phyloP scores from a whole-genome alignment of 1,140 invertebrate species.

The Ericerus pela region DNA sequence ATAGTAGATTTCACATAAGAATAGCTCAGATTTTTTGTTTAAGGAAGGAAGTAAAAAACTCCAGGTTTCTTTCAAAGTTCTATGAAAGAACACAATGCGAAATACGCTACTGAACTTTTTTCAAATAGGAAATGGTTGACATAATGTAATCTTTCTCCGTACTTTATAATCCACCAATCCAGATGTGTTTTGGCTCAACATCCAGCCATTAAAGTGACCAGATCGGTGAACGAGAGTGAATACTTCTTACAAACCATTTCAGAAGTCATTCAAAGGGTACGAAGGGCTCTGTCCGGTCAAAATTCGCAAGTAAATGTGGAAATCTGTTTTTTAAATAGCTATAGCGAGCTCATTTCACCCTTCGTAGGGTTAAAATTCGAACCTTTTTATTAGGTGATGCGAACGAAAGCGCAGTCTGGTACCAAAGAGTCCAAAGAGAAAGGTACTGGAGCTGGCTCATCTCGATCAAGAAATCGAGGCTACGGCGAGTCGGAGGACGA shows the following conservation, averaged over 20 bases:
- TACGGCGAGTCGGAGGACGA: background rate
- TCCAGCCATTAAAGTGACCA: constrained; percentile 51
- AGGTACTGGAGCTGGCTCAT: background rate
- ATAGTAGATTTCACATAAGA: too few species aligned
- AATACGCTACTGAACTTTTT: too few species aligned
- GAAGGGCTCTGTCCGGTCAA: constrained; percentile 21
- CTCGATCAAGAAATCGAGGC: background rate
- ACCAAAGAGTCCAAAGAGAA: background rate
- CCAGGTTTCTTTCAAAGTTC: too few species aligned
- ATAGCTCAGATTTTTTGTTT: too few species aligned
- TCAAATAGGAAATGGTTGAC: too few species aligned
- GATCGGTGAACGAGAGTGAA: constrained; percentile 16
- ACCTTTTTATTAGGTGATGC: background rate
- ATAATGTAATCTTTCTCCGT: too few species aligned
- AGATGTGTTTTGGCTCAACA: constrained; percentile 66
- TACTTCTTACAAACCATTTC: background rate
- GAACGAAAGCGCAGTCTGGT: background rate
- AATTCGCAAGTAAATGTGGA: constrained; percentile 20
- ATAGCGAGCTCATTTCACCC: background rate
- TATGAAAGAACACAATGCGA: too few species aligned
- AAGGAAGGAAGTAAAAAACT: too few species aligned
- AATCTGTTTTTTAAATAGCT: constrained; percentile 1
- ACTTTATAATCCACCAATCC: too few species aligned
- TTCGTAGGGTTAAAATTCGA: background rate
- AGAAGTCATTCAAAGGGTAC: constrained; percentile 5